Conservation (phyloP, 2,113 vertebrate genomes). For the Isurus oxyrinchus region DNA sequence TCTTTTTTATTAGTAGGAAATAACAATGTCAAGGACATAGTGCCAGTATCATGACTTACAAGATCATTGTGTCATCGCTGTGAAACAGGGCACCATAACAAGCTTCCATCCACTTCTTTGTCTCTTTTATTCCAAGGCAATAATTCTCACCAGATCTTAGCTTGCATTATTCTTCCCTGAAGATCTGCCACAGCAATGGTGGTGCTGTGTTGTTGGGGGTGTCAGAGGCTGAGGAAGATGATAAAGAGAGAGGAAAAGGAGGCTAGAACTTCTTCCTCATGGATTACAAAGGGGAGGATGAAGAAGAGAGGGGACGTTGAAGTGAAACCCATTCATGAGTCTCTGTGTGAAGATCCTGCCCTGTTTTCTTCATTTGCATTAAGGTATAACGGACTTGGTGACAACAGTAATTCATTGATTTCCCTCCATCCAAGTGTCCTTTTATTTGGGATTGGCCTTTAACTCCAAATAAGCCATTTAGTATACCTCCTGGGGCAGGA, state of each 20-base stretch:
- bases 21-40: background rate
- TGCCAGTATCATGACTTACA: background rate
- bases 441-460: background rate
- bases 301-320: background rate
- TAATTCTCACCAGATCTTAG: background rate
- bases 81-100: background rate
- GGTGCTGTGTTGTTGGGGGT: background rate
- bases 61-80: no score
- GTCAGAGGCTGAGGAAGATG: background rate
- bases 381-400: background rate
- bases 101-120: background rate
- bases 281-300: background rate
- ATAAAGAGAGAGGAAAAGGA: background rate
- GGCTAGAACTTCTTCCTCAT: background rate
- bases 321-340: background rate
- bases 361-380: background rate
- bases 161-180: background rate
- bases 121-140: background rate
- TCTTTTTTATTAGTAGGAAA: background rate
- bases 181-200: background rate
- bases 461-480: background rate
- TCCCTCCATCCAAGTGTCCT: background rate
- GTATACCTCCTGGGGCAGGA: background rate
- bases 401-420: background rate
- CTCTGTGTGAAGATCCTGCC: background rate